Evolutionary conservation across 2,888 invertebrate species (phyloP).

Genomic region (Papilio elwesi): DNA sequence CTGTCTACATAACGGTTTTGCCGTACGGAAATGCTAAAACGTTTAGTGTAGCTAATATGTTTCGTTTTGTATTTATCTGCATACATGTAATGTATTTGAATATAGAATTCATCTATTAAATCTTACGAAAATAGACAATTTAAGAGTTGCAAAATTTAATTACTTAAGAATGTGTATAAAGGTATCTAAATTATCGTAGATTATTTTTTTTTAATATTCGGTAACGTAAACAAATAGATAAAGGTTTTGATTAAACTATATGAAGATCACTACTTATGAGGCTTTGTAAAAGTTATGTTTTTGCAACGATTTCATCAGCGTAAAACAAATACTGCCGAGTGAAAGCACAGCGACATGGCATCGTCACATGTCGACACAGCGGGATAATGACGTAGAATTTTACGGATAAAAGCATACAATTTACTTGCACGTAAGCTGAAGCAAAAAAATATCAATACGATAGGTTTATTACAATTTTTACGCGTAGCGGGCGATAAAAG

Average conservation of each 20-base stretch:
- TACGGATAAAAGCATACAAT: constrained; percentile 13
- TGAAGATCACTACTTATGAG: no score
- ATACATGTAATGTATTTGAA: constrained; percentile 2
- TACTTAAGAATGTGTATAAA: no score
- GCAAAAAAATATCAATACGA: no score
- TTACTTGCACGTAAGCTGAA: constrained; percentile 2
- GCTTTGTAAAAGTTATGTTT: not conserved
- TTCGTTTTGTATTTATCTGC: not conserved
- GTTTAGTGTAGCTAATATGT: constrained; percentile 25
- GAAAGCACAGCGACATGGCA: not conserved
- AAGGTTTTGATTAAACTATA: no score
- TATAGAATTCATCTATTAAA: not conserved
- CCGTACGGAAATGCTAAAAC: constrained; percentile 14
- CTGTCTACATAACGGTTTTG: constrained; percentile 19
- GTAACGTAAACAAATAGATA: no score
- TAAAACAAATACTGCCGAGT: constrained; percentile 9
- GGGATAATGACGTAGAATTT: constrained; percentile 6
- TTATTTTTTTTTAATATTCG: no score
- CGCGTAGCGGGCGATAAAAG: no score
- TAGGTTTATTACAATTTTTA: no score
- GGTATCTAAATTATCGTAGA: no score
- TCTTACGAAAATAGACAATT: not conserved
- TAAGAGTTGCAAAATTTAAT: no score
- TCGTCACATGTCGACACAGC: constrained; percentile 10
- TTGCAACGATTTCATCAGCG: constrained; percentile 7